Evolutionary conservation across 1,140 invertebrate species (phyloP), one percentile per base, ranked within the genome.

Genomic region (Sweltsa coloradensis): DNA sequence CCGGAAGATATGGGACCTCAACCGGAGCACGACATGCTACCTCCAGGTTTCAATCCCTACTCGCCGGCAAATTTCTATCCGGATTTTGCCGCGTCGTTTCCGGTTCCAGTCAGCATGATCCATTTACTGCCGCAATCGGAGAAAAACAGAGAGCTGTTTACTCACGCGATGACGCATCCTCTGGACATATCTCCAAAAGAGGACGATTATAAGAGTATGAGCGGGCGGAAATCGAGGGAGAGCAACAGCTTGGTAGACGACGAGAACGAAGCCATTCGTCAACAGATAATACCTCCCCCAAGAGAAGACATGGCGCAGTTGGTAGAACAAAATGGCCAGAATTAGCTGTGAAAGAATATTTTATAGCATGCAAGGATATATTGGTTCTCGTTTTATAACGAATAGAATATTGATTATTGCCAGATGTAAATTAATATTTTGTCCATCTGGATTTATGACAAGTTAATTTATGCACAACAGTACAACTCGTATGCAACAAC

Each of bases 91-190:
- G 71, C 77, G 0, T 79, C 81, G 3, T 89, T 87, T 56, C 85
- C 85, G 0, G 79, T 89, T 54, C 84, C 83, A 13, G 73, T 88
- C 2, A 85, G 79, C 57, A 88, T 88, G 84, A 72, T 87, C 25
- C 85, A 88, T 57, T 65, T 87, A 26, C 59, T 88, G 52, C 84
- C 83, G 7, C 84, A 82, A 1, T 78, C 72, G 48, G 84, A 86
- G 52, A 82, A 83, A 53, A 76, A 78, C 47, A 57, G 74, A 51
- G 77, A 71, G 60, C 65, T 72, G 52, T 74, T 70, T 54, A 62
- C 52, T 21, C 66, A 67, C 54, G 61, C 64, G 22, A 65, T 69
- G 66, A 68, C 65, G 49, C 69, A 65, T 64, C 69, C 62, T 50
- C 59, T 62, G 55, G 68, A 70, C 54, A 61, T 67, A 40, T 56